Percentiles rank a stretch among this genome's conserved stretches.
Conservation (phyloP, 2,113 vertebrate genomes). For the Gymnocephalus cernua region DNA sequence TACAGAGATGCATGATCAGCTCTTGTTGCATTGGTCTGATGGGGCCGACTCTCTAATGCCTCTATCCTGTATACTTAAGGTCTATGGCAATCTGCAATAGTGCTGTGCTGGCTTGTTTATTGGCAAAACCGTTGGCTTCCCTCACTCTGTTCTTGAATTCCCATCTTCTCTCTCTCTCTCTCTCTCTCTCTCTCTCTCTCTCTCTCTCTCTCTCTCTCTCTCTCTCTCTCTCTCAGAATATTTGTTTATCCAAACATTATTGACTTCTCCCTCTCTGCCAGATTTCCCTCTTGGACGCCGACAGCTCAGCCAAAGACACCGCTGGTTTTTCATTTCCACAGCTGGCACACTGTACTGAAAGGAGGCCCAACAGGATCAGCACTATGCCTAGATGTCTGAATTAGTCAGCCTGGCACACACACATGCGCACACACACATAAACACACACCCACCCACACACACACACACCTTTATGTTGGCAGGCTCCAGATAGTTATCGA, state of each 20-base stretch:
- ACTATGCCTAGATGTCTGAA: constrained; percentile 50
- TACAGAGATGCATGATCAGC: constrained; percentile 63
- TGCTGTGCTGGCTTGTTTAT: constrained; percentile 75
- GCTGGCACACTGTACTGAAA: constrained; percentile 46
- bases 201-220: background rate
- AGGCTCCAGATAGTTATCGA: constrained; percentile 77
- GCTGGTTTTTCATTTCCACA: constrained; percentile 70
- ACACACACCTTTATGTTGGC: constrained; percentile 16
- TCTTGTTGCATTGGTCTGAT: constrained; percentile 57
- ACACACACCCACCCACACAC: constrained; percentile 13
- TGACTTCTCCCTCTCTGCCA: constrained; percentile 60
- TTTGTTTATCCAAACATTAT: constrained; percentile 70
- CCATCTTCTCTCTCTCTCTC: background rate
- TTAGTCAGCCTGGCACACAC: constrained; percentile 52
- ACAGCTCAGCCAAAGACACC: constrained; percentile 46
- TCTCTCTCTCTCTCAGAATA: constrained; percentile 45
- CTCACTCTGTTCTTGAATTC: constrained; percentile 47
- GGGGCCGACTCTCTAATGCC: constrained; percentile 62
- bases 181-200: background rate
- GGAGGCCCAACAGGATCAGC: constrained; percentile 49
- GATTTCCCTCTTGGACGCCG: constrained; percentile 37
- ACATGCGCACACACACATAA: constrained; percentile 33
- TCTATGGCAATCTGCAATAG: constrained; percentile 71
- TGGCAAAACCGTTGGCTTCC: constrained; percentile 68
- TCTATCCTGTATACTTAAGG: constrained; percentile 70